Evolutionary conservation across 1,140 invertebrate genomes (phyloP).

Genomic region (Cylas formicarius): DNA sequence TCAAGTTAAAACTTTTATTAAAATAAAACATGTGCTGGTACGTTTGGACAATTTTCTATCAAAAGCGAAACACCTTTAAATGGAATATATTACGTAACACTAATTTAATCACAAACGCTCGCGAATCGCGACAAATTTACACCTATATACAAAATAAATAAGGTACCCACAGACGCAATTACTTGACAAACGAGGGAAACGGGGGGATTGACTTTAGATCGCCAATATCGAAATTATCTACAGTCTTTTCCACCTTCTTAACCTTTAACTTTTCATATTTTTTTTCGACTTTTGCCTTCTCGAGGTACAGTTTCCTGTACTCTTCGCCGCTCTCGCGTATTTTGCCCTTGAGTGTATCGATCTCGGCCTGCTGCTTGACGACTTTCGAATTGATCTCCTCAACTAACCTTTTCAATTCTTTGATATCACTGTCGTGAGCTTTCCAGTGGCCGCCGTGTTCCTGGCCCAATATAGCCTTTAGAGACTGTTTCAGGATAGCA

Average conservation of each 20-base stretch:
- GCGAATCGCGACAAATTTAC: not conserved
- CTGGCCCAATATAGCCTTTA: conserved; percentile 18
- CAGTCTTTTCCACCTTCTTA: conserved; percentile 6
- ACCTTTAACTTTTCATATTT: conserved; percentile 19
- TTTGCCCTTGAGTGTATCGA: conserved; percentile 25
- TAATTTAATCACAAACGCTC: not conserved
- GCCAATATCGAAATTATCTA: conserved; percentile 25
- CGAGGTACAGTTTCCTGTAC: conserved; percentile 20
- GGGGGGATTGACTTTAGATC: conserved; percentile 30
- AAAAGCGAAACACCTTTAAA: too few species aligned
- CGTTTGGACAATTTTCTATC: not conserved
- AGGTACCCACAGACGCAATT: conserved; percentile 1
- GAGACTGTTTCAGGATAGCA: conserved; percentile 17
- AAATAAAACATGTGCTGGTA: not conserved
- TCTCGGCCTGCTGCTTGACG: conserved; percentile 24
- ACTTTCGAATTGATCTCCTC: conserved; percentile 12
- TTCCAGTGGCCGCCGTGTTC: conserved; percentile 4
- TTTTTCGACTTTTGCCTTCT: conserved; percentile 21
- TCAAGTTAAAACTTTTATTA: not conserved
- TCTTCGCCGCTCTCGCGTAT: conserved; percentile 17
- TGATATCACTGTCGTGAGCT: conserved; percentile 27
- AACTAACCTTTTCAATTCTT: conserved; percentile 21
- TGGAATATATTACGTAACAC: too few species aligned
- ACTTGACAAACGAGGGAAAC: conserved; percentile 22
- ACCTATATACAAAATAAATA: not conserved